Conservation (phyloP, 2,888 invertebrate genomes). For the Masnerella sp. region DNA sequence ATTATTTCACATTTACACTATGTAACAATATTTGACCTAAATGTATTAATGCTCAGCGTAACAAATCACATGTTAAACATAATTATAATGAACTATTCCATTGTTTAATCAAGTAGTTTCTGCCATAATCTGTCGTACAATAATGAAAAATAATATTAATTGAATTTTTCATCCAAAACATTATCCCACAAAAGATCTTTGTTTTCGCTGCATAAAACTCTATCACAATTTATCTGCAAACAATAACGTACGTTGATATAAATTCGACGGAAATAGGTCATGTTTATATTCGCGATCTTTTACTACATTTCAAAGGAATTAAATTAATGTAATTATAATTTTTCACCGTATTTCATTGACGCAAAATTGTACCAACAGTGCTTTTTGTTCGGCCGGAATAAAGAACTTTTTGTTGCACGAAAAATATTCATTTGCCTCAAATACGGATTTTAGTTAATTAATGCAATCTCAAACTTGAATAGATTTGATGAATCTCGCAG, state of each 20-base stretch:
- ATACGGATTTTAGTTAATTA: too few relatives aligned
- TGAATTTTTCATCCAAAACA: not conserved
- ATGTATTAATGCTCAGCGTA: not conserved
- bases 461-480: not conserved
- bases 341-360: too few relatives aligned
- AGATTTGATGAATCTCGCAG: not conserved
- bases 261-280: too few relatives aligned
- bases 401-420: too few relatives aligned
- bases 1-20: constrained; percentile 1
- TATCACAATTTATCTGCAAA: not conserved
- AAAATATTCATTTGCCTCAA: too few relatives aligned
- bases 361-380: too few relatives aligned
- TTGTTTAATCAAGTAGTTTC: not conserved
- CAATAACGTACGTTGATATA: not conserved
- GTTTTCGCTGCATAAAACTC: not conserved
- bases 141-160: not conserved
- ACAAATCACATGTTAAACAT: not conserved
- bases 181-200: not conserved
- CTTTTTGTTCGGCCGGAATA: too few relatives aligned
- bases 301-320: too few relatives aligned
- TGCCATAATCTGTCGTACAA: not conserved
- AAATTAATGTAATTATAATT: too few relatives aligned
- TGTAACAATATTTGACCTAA: constrained; percentile 1
- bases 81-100: not conserved
- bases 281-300: too few relatives aligned